Base-by-base conservation (phyloP, 1,140 invertebrate species). In the Drosophila truncata region DNA sequence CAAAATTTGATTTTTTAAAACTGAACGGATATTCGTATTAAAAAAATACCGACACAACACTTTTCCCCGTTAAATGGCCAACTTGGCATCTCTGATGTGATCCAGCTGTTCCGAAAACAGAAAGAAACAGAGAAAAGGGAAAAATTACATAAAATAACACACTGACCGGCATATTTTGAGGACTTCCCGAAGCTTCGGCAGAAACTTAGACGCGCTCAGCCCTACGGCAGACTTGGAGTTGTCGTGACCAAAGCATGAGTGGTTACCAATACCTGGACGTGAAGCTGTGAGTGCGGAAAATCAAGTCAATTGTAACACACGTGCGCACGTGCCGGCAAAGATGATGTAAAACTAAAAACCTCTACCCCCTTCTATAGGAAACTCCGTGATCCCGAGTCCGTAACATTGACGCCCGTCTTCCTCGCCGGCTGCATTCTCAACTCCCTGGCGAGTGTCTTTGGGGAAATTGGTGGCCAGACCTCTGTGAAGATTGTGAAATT, bases 401-500 rank as follows among this genome's bases (percentile, higher is more conserved):
- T 81, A 9, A 84, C 91, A 44, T 65, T 95, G 54, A 94, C 93
- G 31, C 78, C 87, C 0, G 93, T 93, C 1, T 94, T 91, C 65
- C 93, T 95, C 46, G 95, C 95, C 74, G 94, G 94, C 46, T 94
- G 95, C 80, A 93, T 96, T 62, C 88, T 94, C 39, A 85, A 93
- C 70, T 93, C 94, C 3, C 73, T 95, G 41, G 92, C 92, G 18
- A 92, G 93, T 66, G 80, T 96, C 23, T 95, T 95, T 83, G 95
- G 95, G 3, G 94, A 94, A 91, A 92, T 94, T 77, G 95, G 94
- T 61, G 91, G 94, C 16, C 93, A 93, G 55, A 91, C 93, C 31
- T 83, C 80, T 16, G 83, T 96, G 33, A 94, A 96, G 63, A 80
- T 96, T 27, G 71, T 96, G 1, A 95, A 95, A 77, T 95, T 94